Conservation (phyloP, 1,140 invertebrate genomes). For the Probaryconus sp. region DNA sequence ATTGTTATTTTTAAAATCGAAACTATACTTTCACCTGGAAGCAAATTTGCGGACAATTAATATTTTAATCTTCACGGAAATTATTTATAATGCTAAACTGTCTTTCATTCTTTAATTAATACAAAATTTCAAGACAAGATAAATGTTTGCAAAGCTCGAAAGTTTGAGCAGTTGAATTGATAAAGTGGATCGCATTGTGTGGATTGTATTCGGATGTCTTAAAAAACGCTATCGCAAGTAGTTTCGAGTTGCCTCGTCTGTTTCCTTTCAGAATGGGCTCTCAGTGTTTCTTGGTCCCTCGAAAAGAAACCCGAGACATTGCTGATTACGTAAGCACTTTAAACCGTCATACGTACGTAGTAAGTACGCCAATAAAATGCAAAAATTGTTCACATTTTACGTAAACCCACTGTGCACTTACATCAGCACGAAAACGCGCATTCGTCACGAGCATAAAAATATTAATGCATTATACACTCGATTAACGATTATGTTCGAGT, state of each 20-base stretch:
- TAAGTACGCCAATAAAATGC: slow-evolving; percentile 33
- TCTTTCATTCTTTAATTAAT: too few species aligned
- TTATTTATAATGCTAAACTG: too few species aligned
- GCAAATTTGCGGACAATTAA: too few species aligned
- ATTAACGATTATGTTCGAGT: neutral
- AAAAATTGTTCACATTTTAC: slow-evolving; percentile 39
- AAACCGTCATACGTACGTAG: slow-evolving; percentile 1
- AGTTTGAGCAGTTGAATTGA: slow-evolving; percentile 27
- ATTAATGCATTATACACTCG: slow-evolving; percentile 6
- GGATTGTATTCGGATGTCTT: slow-evolving; percentile 26
- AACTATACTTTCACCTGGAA: too few species aligned
- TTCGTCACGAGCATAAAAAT: neutral
- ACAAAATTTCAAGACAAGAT: too few species aligned
- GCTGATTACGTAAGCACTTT: slow-evolving; percentile 49
- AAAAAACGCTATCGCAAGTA: slow-evolving; percentile 43
- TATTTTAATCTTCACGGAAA: too few species aligned
- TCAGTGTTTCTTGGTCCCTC: slow-evolving; percentile 22
- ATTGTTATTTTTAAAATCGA: too few species aligned
- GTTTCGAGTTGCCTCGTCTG: slow-evolving; percentile 53
- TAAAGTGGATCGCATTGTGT: slow-evolving; percentile 35
- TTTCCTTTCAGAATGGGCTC: slow-evolving; percentile 39
- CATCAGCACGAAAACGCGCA: neutral
- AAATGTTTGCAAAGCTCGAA: too few species aligned
- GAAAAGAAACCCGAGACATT: slow-evolving; percentile 44
- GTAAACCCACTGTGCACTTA: slow-evolving; percentile 1